Evolutionary conservation across 1,140 invertebrate species (phyloP), one percentile per base, ranked within the genome.

Genomic region (Hyles vespertilio): DNA sequence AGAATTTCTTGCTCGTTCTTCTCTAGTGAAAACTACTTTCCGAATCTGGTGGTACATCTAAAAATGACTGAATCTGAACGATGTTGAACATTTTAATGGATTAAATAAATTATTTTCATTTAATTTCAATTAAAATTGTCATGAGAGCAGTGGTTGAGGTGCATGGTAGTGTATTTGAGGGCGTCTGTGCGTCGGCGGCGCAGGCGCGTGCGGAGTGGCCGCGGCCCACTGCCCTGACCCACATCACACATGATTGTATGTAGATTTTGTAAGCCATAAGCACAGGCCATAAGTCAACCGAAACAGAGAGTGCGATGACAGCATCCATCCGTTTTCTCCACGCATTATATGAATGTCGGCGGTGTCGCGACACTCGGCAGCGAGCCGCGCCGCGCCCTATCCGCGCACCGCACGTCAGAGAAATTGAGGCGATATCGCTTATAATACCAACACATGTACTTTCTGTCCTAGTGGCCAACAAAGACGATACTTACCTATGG

Each of bases 201-300:
- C 3, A 32, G 44, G 54, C 44, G 22, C 54, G 56, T 71, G 66
- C 65, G 65, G 75, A 72, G 72, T 79, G 74, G 69, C 71, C 62
- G 63, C 72, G 81, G 73, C 82, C 83, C 72, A 88, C 81, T 86
- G 81, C 78, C 84, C 81, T 86, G 80, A 79, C 81, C 82, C 62
- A 88, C 82, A 80, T 84, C 47, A 61, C 57, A 73, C 72, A 81
- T 82, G 73, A 86, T 88, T 88, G 83, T 86, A 85, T 86, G 83
- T 88, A 88, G 83, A 88, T 86, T 86, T 79, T 80, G 73, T 78
- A 80, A 84, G 79, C 70, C 78, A 79, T n/a, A n/a, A n/a, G n/a
- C n/a, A n/a, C n/a, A n/a, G n/a, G 79, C 70, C 78, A 79, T 84
- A 85, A 80, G 77, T 87, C 72, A 83, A 73, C 71, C 73, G 61